phyloP scores from a whole-genome alignment of 2,797 vertebrate species.

The Gallirallus australis region DNA sequence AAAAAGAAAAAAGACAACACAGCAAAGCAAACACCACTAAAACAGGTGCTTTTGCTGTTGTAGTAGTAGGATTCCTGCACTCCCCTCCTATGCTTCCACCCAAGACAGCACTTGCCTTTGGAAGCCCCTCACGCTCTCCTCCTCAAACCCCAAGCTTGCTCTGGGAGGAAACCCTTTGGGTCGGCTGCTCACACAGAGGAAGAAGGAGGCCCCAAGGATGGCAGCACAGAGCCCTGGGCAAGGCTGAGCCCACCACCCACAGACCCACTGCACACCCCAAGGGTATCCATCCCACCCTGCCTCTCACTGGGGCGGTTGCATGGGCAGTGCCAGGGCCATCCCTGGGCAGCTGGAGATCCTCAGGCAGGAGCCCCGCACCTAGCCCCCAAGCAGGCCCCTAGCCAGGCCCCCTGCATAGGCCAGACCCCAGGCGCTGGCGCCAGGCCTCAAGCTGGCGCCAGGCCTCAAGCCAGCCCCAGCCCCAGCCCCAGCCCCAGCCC shows the following conservation, averaged over 20 bases:
- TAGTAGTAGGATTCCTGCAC: neutral
- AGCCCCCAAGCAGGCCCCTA: too few species aligned
- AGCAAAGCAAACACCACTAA: too few species aligned
- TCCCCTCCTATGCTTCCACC: neutral
- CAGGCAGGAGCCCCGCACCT: neutral
- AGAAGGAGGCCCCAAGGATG: neutral
- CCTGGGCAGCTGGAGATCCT: too few species aligned
- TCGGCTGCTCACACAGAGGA: too few species aligned
- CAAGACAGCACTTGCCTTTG: too few species aligned
- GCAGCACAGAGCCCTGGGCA: neutral
- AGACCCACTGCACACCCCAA: neutral
- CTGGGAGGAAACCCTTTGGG: neutral
- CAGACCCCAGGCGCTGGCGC: too few species aligned
- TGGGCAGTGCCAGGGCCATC: neutral
- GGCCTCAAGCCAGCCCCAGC: too few species aligned
- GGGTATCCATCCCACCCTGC: neutral
- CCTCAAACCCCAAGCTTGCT: fast-evolving
- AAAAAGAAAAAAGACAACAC: too few species aligned
- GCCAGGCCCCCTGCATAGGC: too few species aligned
- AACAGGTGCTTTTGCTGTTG: neutral
- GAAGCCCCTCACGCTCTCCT: too few species aligned
- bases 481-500: too few species aligned
- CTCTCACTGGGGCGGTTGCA: neutral
- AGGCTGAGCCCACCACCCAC: neutral
- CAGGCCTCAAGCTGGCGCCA: too few species aligned